Percentiles rank a stretch among this genome's conserved stretches.
These are phyloP conservation scores for Zosterops borbonicus DNA, from an alignment of 2,113 vertebrate genomes.

Conservation along the genomic window DNA sequence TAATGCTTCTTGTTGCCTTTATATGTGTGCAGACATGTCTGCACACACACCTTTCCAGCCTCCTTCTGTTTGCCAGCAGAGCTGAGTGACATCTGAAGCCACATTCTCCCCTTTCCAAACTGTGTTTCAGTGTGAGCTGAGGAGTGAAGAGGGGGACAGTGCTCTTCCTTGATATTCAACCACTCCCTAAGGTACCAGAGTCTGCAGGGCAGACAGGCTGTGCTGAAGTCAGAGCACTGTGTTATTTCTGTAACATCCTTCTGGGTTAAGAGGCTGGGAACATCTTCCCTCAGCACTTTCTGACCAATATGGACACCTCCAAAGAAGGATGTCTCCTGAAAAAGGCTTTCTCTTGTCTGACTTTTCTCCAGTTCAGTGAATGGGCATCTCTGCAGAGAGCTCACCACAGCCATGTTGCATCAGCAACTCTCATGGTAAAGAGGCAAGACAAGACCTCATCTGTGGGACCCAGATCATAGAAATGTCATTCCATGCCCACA, in stretches of 20 bases:
- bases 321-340: neutral
- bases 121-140: neutral
- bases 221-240: neutral
- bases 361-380: neutral
- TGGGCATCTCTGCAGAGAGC: neutral
- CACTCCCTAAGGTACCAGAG: neutral
- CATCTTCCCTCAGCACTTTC: neutral
- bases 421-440: neutral
- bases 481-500: neutral
- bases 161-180: neutral
- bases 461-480: neutral
- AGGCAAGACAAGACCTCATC: neutral
- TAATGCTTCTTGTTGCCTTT: neutral
- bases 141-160: too few species aligned
- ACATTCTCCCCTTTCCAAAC: neutral
- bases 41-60: rapidly evolving
- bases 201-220: neutral
- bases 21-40: rapidly evolving
- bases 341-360: neutral
- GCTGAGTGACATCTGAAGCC: neutral
- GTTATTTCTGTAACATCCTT: neutral
- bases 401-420: rapidly evolving
- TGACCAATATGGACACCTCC: rapidly evolving
- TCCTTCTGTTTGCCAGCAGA: neutral
- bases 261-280: neutral